A percentile compares a stretch with the other conserved stretches of the same genome.
Evolutionary conservation across 2,797 vertebrate species (phyloP).

Genomic region (Acanthurus tractus): DNA sequence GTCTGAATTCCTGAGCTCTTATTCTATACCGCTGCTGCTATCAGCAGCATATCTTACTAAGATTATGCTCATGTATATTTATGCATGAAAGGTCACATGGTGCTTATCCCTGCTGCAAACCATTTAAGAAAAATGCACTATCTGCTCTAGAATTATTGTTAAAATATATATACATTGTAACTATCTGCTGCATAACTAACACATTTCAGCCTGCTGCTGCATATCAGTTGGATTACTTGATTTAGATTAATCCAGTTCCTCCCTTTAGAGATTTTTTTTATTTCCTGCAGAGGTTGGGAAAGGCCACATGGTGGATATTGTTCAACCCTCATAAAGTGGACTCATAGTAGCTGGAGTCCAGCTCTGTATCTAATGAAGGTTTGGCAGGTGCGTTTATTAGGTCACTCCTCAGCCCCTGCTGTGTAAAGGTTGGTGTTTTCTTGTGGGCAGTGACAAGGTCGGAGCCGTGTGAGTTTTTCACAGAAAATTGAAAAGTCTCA

Average conservation of each 20-base stretch:
- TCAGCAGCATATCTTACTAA: neutral
- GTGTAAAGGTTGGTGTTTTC: neutral
- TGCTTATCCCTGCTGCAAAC: neutral
- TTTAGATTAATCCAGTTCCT: neutral
- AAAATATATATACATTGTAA: neutral
- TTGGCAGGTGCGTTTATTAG: constrained; percentile 3
- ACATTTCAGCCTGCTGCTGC: neutral
- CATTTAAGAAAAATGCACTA: neutral
- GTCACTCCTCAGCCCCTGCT: neutral
- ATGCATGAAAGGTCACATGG: neutral
- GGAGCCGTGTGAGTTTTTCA: neutral
- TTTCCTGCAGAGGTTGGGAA: neutral
- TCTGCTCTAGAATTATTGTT: neutral
- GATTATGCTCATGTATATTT: neutral
- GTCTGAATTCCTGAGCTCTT: neutral
- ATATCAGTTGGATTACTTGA: neutral
- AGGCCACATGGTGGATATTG: neutral
- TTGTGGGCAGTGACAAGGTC: neutral
- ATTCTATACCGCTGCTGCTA: neutral
- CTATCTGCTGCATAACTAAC: neutral
- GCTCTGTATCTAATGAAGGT: neutral
- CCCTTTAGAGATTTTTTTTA: neutral
- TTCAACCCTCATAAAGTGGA: neutral
- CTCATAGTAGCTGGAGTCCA: neutral
- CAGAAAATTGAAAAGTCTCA: neutral